A percentile compares a stretch with the other conserved stretches of the same genome.
Conservation (phyloP, 2,888 invertebrate genomes). For the Nebria salina region DNA sequence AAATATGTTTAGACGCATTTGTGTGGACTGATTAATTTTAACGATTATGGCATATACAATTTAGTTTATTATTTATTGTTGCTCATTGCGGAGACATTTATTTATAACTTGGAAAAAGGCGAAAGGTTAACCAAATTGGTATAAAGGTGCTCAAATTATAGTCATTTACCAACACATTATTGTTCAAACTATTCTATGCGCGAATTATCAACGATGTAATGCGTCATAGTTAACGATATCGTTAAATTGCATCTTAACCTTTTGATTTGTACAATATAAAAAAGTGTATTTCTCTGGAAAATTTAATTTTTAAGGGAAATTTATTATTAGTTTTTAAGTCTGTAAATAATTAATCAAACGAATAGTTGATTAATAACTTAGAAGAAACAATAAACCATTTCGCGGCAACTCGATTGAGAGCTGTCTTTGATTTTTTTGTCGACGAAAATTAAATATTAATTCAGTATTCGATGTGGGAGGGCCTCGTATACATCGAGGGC, state of each 20-base stretch:
- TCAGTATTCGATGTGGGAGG: constrained; percentile 43
- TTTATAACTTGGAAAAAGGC: neutral
- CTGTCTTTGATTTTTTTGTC: constrained; percentile 19
- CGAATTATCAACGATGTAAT: neutral
- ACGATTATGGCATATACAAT: constrained; percentile 8
- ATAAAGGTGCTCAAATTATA: constrained; percentile 15
- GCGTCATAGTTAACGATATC: neutral
- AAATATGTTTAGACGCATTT: constrained; percentile 3
- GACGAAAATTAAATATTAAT: constrained; percentile 45
- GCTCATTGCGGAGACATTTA: neutral
- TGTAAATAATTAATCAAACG: neutral
- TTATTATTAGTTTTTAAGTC: neutral
- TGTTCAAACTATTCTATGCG: neutral
- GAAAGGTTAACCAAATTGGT: constrained; percentile 14
- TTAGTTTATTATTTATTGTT: neutral
- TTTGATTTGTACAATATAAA: no score
- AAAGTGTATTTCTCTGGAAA: no score
- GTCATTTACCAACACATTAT: constrained; percentile 2
- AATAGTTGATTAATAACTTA: neutral
- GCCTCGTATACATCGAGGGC: constrained; percentile 4
- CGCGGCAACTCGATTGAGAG: neutral
- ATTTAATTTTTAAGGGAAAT: no score
- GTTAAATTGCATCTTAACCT: neutral
- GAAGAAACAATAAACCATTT: neutral
- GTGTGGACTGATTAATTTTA: constrained; percentile 17